Base-by-base conservation (phyloP, 2,888 invertebrate genomes). In the Agonopterix arenella region DNA sequence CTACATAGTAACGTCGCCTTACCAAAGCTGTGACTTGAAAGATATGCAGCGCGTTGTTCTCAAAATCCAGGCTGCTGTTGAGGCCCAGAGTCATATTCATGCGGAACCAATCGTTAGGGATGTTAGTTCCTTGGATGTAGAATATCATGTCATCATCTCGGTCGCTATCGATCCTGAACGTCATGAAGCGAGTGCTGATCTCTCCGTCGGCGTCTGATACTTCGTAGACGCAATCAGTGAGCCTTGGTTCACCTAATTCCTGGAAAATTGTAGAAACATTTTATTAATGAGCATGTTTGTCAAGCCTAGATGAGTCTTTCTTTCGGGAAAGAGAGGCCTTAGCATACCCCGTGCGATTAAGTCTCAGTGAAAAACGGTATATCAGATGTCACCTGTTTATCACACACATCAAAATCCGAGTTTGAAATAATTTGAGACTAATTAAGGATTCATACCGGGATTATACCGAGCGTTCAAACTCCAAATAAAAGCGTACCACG, bases 21-120 rank as follows among this genome's bases (percentile, higher is more conserved):
- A 93, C 93, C 62, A 60, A 67, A n/a, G 90, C 92, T 40, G 72
- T 80, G 1, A 92, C 83, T 49, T 75, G 69, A 55, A 93, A 90
- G 53, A 90, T 88, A 61, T 92, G 92, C 11, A 91, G 74, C 0
- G 89, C 82, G 45, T 80, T 89, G 1, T 70, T 68, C 52, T 90
- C 90, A 50, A 80, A 91, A 58, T 90, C 71, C 1, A 91, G 64
- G 2, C 82, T 56, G 4, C 60, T 44, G 2, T 64, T 69, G 9
- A 82, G 60, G 1, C 70, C 66, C 1, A 84, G 54, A 2, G 76
- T 80, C 78, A 88, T 82, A 45, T 66, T 65, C 80, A 90, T 78
- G 48, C 58, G 57, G 56, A 64, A 68, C 79, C 77, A 73, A 28
- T 75, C 67, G 11, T 55, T 57, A 1, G 61, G 60, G 3, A 73